These are phyloP conservation scores for Cataglyphis altisquamis DNA, from an alignment of 2,888 invertebrate species.

Conservation along the genomic window DNA sequence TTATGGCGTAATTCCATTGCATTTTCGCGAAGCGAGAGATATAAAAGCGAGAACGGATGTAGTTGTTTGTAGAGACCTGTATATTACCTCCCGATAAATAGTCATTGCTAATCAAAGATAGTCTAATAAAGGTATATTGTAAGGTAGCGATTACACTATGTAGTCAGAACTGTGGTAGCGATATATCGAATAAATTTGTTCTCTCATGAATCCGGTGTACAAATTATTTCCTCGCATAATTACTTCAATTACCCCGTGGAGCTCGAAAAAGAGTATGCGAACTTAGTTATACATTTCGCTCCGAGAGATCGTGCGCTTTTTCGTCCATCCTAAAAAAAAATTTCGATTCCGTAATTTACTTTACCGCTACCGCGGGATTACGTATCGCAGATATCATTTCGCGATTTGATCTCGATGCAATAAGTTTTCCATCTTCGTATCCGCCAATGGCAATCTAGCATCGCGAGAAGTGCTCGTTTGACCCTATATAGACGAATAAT, in stretches of 20 bases:
- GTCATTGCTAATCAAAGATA: constrained; percentile 81
- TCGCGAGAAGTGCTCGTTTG: constrained; percentile 27
- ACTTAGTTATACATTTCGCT: background rate
- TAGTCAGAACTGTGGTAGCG: constrained; percentile 83
- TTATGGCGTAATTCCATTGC: constrained; percentile 67
- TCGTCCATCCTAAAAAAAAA: constrained; percentile 11
- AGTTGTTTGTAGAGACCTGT: constrained; percentile 82
- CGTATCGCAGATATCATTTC: constrained; percentile 34
- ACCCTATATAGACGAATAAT: constrained; percentile 52
- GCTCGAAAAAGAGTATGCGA: background rate
- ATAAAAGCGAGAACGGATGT: constrained; percentile 74
- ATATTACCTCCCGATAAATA: constrained; percentile 81
- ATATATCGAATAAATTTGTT: constrained; percentile 85
- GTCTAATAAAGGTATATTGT: constrained; percentile 80
- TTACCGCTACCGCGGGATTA: constrained; percentile 21
- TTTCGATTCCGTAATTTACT: constrained; percentile 32
- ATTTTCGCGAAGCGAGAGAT: constrained; percentile 68
- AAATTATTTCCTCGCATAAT: constrained; percentile 24
- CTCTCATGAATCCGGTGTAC: constrained; percentile 73
- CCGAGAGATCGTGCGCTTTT: constrained; percentile 5
- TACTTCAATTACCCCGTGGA: background rate
- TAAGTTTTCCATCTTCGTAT: constrained; percentile 33
- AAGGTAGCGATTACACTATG: constrained; percentile 79
- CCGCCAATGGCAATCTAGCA: constrained; percentile 22
- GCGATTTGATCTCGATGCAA: constrained; percentile 39